Base-by-base conservation (phyloP, 2,113 vertebrate species). In the Gallinago undulata region DNA sequence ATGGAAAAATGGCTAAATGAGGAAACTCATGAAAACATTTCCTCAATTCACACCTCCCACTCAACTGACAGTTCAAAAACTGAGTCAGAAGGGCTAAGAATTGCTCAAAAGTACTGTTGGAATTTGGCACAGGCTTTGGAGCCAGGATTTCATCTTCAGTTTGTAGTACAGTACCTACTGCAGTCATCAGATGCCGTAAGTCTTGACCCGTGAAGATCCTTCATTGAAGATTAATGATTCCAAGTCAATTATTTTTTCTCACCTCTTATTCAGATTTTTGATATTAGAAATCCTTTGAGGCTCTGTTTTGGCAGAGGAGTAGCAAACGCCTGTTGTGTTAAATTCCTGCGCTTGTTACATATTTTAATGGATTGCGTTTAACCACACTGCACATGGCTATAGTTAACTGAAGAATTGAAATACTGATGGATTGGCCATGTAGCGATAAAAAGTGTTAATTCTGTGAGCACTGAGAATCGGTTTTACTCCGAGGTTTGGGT, bases 61-160 rank as follows among this genome's bases (percentile, higher is more conserved):
- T 94, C 96, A 95, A 94, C 93, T 96, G 93, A 97, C 94, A 96
- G 94, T 94, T 96, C 96, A 95, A 62, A 96, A 96, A 88, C 96
- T 97, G 95, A 96, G 96, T 95, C 95, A 97, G 90, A 96, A 96
- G 69, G 94, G 62, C 92, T 93, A 84, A 93, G 92, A 96, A 92
- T 95, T 96, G 90, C 96, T 97, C 83, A 93, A 69, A 96, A 96
- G 96, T 96, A 92, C 90, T 84, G 92, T 19, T 81, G 50, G 84
- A 95, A 87, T 95, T 95, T 96, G 90, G 86, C 92, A 87, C 79
- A 51, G 62, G 75, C 77, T 92, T 93, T 39, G 55, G 86, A 92
- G 45, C 53, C 60, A 87, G 48, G 35, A 89, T 94, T 95, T 96
- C 18, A n/a, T 90, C 37, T 88, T 63, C 55, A 47, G 7, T 92